These are phyloP conservation scores for Oasisia sp. DNA, from an alignment of 2,888 invertebrate species.

Conservation along the genomic window DNA sequence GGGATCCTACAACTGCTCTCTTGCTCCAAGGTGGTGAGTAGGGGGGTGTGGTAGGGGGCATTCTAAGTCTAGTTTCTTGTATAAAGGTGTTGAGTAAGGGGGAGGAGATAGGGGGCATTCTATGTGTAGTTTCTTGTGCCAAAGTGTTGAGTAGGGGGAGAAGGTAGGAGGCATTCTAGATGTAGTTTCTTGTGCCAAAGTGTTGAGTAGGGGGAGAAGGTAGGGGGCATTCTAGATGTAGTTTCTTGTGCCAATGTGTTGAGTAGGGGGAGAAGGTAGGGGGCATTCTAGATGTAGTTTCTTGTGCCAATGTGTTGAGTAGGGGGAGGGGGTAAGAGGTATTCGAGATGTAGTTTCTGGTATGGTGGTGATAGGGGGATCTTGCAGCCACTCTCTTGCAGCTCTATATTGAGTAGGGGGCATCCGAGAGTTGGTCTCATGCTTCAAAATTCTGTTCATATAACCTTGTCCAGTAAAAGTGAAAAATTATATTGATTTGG, in stretches of 20 bases:
- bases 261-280: conserved; percentile 67
- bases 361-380: too few species aligned
- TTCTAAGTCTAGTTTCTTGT: conserved; percentile 89
- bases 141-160: conserved; percentile 82
- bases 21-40: conserved; percentile 86
- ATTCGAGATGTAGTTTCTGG: too few species aligned
- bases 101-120: conserved; percentile 87
- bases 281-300: conserved; percentile 89
- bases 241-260: too few species aligned
- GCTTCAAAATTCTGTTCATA: too few species aligned
- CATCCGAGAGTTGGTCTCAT: conserved; percentile 75
- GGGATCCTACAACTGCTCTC: conserved; percentile 91
- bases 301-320: conserved; percentile 88
- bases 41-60: conserved; percentile 93
- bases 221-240: neutral
- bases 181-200: conserved; percentile 89
- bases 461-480: too few species aligned
- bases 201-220: conserved; percentile 76
- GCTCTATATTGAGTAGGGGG: conserved; percentile 95
- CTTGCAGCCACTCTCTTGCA: conserved; percentile 88
- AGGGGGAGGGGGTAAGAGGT: conserved; percentile 69
- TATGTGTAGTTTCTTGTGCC: conserved; percentile 90
- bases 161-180: conserved; percentile 89
- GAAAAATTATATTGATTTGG: too few species aligned
- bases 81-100: conserved; percentile 84